Percentiles rank a stretch among this genome's conserved stretches.
These are phyloP conservation scores for Drosophila carrolli DNA, from an alignment of 1,140 invertebrate species.

Conservation along the genomic window DNA sequence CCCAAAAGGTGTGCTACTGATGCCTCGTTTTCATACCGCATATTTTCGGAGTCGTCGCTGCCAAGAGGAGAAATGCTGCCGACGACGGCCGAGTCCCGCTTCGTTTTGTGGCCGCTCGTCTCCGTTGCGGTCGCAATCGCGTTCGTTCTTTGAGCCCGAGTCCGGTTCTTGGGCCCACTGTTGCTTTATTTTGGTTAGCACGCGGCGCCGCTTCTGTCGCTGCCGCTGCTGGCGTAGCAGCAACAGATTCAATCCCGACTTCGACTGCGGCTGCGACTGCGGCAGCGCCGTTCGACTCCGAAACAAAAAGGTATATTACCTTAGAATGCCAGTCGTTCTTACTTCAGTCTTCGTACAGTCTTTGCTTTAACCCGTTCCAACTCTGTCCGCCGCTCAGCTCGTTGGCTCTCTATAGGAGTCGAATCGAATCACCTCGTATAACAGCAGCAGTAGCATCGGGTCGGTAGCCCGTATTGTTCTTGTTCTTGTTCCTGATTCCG, in stretches of 20 bases:
- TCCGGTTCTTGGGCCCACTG: conserved; percentile 73
- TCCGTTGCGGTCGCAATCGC: conserved; percentile 16
- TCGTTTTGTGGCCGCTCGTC: conserved; percentile 32
- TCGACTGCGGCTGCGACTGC: conserved; percentile 18
- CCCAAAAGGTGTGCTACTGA: conserved; percentile 68
- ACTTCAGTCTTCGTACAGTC: conserved; percentile 85
- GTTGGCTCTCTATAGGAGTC: conserved; percentile 77
- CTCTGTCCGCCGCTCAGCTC: conserved; percentile 84
- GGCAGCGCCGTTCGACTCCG: conserved; percentile 64
- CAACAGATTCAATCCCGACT: conserved; percentile 77
- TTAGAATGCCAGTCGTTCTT: conserved; percentile 84
- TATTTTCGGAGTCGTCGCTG: conserved; percentile 65
- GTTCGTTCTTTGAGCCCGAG: conserved; percentile 46
- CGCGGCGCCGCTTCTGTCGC: conserved; percentile 32
- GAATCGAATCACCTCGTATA: conserved; percentile 46
- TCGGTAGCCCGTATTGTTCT: conserved; percentile 28
- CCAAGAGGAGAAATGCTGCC: conserved; percentile 68
- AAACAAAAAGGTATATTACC: conserved; percentile 85
- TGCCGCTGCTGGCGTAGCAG: conserved; percentile 63
- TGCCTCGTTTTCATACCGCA: conserved; percentile 1
- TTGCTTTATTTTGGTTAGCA: conserved; percentile 83
- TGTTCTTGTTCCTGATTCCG: conserved; percentile 33
- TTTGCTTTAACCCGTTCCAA: conserved; percentile 85
- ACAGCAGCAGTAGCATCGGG: conserved; percentile 35
- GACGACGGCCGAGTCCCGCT: conserved; percentile 24